A percentile compares a stretch with the other conserved stretches of the same genome.
Evolutionary conservation across 1,140 invertebrate species (phyloP).

Genomic region (Drosophila littoralis): DNA sequence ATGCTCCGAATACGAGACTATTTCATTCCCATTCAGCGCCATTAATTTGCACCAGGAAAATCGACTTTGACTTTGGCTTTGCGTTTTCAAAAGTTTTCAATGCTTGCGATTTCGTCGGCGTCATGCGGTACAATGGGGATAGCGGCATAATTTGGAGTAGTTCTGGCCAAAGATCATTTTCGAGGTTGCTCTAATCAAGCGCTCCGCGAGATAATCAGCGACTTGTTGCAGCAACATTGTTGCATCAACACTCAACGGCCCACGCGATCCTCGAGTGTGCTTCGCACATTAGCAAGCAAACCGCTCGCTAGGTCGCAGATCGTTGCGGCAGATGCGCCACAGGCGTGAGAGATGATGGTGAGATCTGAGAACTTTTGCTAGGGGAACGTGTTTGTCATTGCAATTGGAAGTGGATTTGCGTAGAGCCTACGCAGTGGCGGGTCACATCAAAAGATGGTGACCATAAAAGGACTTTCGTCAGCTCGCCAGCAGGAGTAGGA

Average conservation of each 20-base stretch:
- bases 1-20: constrained; percentile 55
- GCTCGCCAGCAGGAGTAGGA: constrained; percentile 1
- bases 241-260: constrained; percentile 49
- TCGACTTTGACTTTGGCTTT: constrained; percentile 26
- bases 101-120: constrained; percentile 50
- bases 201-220: constrained; percentile 58
- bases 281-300: constrained; percentile 64
- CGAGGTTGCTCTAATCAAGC: constrained; percentile 47
- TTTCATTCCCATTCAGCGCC: constrained; percentile 59
- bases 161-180: constrained; percentile 46
- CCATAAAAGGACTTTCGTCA: constrained; percentile 41
- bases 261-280: constrained; percentile 50
- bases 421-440: constrained; percentile 50
- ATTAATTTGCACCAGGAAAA: constrained; percentile 63
- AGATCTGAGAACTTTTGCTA: constrained; percentile 16
- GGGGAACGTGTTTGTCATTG: constrained; percentile 62
- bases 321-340: constrained; percentile 63
- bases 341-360: constrained; percentile 52
- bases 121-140: constrained; percentile 61
- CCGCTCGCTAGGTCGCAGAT: constrained; percentile 40
- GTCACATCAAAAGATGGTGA: constrained; percentile 45
- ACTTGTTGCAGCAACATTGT: constrained; percentile 64
- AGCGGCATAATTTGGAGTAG: constrained; percentile 56
- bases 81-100: constrained; percentile 42
- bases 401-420: constrained; percentile 32